phyloP scores from a whole-genome alignment of 2,797 vertebrate species.

The Paguma larvata region DNA sequence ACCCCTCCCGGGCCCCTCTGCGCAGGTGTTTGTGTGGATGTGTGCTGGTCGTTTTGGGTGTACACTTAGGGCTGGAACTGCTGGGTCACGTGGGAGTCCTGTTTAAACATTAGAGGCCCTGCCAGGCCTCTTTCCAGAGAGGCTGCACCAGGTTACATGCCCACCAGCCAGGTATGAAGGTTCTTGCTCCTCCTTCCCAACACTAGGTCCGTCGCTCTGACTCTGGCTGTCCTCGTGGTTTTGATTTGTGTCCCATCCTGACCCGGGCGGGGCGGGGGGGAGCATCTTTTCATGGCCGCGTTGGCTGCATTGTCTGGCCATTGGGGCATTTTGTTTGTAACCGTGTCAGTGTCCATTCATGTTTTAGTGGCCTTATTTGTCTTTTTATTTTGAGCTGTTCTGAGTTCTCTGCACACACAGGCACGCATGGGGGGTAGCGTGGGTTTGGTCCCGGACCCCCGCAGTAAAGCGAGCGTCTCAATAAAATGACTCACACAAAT shows the following conservation, averaged over 20 bases:
- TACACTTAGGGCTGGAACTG: background rate
- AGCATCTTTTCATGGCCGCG: background rate
- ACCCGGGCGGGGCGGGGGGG: background rate
- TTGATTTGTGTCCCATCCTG: background rate
- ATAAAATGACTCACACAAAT: background rate
- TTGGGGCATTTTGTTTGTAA: background rate
- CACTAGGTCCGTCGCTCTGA: too few relatives aligned
- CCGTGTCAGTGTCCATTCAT: background rate
- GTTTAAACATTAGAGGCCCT: background rate
- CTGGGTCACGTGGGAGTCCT: background rate
- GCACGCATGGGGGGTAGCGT: background rate
- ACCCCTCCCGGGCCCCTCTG: rapidly evolving
- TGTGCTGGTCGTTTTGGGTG: background rate
- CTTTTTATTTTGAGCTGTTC: background rate
- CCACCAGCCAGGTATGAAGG: background rate
- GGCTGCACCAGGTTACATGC: background rate
- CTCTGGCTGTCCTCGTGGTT: background rate
- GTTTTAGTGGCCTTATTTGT: background rate
- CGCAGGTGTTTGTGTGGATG: background rate
- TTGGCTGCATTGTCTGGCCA: background rate
- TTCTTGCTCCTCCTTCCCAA: background rate
- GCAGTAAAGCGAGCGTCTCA: background rate
- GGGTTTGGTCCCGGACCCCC: background rate
- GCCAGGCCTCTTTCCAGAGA: background rate
- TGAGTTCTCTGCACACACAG: rapidly evolving